Conservation (phyloP, 2,888 invertebrate genomes). For the Heliconius sara region DNA sequence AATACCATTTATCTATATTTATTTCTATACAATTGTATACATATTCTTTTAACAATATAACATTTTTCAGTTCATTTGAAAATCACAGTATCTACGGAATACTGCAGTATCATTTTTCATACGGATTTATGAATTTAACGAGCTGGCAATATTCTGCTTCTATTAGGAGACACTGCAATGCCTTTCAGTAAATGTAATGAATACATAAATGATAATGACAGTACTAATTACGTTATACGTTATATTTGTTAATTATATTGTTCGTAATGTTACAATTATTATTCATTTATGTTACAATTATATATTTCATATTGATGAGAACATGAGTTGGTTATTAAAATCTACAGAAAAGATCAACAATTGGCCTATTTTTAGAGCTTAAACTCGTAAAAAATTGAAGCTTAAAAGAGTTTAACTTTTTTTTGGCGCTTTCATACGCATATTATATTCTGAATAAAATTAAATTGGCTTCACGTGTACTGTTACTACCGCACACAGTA, state of each 20-base stretch:
- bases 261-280: background rate
- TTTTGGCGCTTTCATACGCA: too few species aligned
- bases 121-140: constrained; percentile 39
- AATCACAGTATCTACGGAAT: constrained; percentile 9
- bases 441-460: too few species aligned
- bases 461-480: too few species aligned
- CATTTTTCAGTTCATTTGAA: constrained; percentile 4
- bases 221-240: background rate
- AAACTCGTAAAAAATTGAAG: too few species aligned
- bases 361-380: too few species aligned
- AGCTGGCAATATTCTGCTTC: constrained; percentile 34
- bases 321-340: background rate
- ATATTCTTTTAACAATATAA: background rate
- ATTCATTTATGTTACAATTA: background rate
- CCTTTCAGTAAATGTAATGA: background rate
- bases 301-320: background rate
- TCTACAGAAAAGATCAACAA: too few species aligned
- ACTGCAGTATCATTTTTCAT: constrained; percentile 25
- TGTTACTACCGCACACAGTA: too few species aligned
- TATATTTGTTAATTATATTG: background rate
- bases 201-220: constrained; percentile 16
- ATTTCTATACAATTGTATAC: background rate
- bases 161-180: constrained; percentile 26
- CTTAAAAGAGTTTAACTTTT: too few species aligned
- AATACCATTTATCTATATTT: background rate